Evolutionary conservation across 2,113 vertebrate species (phyloP).

Genomic region (Microtus pennsylvanicus): DNA sequence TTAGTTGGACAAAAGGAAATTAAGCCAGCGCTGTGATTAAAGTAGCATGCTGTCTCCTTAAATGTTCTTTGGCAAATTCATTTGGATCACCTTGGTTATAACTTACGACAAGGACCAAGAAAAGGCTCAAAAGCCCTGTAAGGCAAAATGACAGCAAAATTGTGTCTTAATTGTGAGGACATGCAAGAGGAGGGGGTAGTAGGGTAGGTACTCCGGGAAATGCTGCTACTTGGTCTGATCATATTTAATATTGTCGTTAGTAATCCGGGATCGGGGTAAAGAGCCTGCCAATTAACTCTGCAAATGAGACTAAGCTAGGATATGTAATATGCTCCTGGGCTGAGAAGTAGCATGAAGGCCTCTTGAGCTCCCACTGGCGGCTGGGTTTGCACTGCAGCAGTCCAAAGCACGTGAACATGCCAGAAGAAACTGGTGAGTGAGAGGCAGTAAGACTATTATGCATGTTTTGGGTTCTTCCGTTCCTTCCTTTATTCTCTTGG

Average conservation of each 20-base stretch:
- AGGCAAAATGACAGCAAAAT: slow-evolving; percentile 17
- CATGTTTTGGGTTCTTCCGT: too few species aligned
- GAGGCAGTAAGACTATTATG: background rate
- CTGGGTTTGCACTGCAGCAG: slow-evolving; percentile 11
- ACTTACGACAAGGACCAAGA: slow-evolving; percentile 57
- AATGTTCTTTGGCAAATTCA: slow-evolving; percentile 66
- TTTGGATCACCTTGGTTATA: slow-evolving; percentile 66
- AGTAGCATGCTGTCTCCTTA: slow-evolving; percentile 63
- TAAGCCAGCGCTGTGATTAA: slow-evolving; percentile 44
- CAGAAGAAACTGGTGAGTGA: background rate
- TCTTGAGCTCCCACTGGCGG: slow-evolving; percentile 41
- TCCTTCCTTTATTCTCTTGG: background rate
- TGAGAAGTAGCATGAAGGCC: slow-evolving; percentile 62
- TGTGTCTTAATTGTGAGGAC: slow-evolving; percentile 14
- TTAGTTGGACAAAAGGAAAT: slow-evolving; percentile 57
- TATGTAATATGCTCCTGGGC: slow-evolving; percentile 72
- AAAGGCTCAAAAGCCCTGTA: slow-evolving; percentile 29
- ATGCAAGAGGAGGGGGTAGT: background rate
- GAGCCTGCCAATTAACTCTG: slow-evolving; percentile 77
- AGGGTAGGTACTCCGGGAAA: slow-evolving; percentile 7
- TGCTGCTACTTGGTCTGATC: slow-evolving; percentile 64
- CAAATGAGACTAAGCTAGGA: slow-evolving; percentile 72
- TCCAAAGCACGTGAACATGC: background rate
- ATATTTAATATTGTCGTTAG: slow-evolving; percentile 77
- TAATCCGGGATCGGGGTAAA: slow-evolving; percentile 73